Conservation (phyloP, 2,888 invertebrate genomes). For the Trissoscelio sp. region DNA sequence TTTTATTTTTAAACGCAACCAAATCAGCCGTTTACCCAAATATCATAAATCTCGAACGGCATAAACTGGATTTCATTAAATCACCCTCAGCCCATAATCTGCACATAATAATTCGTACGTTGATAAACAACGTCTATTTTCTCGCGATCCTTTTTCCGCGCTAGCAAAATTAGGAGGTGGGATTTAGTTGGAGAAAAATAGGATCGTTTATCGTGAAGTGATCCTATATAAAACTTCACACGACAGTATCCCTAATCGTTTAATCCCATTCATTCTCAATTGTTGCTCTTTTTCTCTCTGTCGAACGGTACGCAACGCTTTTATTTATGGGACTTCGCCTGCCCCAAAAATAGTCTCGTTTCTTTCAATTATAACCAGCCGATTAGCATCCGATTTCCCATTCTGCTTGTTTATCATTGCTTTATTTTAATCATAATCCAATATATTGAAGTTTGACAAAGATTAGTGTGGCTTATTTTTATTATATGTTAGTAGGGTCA, state of each 20-base stretch:
- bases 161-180: conserved; percentile 55
- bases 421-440: conserved; percentile 5
- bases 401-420: conserved; percentile 4
- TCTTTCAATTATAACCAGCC: conserved; percentile 54
- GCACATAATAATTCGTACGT: conserved; percentile 57
- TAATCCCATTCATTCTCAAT: conserved; percentile 66
- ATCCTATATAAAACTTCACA: conserved; percentile 63
- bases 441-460: neutral
- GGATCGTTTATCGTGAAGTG: conserved; percentile 63
- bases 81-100: conserved; percentile 55
- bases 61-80: conserved; percentile 49
- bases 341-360: conserved; percentile 41
- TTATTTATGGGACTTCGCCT: conserved; percentile 49
- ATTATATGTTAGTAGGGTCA: too few relatives aligned
- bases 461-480: too few relatives aligned
- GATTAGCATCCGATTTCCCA: conserved; percentile 38
- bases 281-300: conserved; percentile 64
- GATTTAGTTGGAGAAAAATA: conserved; percentile 62
- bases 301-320: conserved; percentile 42
- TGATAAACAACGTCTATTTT: conserved; percentile 53
- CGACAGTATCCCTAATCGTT: conserved; percentile 64
- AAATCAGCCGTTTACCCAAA: conserved; percentile 17
- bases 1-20: neutral
- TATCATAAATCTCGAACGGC: conserved; percentile 20
- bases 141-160: conserved; percentile 43